These are phyloP conservation scores for Archivesica marissinica DNA, from an alignment of 1,140 invertebrate species.

Conservation along the genomic window DNA sequence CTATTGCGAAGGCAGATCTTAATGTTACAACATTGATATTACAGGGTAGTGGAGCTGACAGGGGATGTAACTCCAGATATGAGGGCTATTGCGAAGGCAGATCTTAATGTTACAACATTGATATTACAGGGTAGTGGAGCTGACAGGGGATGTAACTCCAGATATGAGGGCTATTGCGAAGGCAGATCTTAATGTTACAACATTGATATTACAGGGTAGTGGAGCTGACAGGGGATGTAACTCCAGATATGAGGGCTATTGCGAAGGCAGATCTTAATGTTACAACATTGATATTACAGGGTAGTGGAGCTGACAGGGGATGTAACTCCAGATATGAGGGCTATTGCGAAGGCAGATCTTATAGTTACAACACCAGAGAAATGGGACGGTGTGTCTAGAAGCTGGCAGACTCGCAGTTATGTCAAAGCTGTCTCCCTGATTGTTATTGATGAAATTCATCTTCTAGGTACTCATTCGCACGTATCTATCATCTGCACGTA, in stretches of 20 bases:
- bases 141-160: constrained; percentile 98
- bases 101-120: constrained; percentile 97
- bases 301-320: constrained; percentile 99
- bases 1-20: constrained; percentile 93
- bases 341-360: constrained; percentile 93
- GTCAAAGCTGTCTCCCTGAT: constrained; percentile 96
- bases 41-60: constrained; percentile 97
- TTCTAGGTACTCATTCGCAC: constrained; percentile 95
- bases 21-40: constrained; percentile 96
- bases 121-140: constrained; percentile 94
- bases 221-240: constrained; percentile 98
- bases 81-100: constrained; percentile 91
- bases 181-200: constrained; percentile 97
- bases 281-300: constrained; percentile 93
- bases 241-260: constrained; percentile 95
- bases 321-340: constrained; percentile 95
- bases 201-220: constrained; percentile 94
- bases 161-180: constrained; percentile 93
- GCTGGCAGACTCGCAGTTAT: constrained; percentile 98
- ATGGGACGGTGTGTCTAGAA: constrained; percentile 99
- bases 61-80: constrained; percentile 98
- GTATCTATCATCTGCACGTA: too few relatives aligned
- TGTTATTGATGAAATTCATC: constrained; percentile 99
- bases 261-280: constrained; percentile 95
- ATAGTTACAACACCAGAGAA: constrained; percentile 99